Conservation (phyloP, 2,113 vertebrate species). For the Turdus rufiventris region DNA sequence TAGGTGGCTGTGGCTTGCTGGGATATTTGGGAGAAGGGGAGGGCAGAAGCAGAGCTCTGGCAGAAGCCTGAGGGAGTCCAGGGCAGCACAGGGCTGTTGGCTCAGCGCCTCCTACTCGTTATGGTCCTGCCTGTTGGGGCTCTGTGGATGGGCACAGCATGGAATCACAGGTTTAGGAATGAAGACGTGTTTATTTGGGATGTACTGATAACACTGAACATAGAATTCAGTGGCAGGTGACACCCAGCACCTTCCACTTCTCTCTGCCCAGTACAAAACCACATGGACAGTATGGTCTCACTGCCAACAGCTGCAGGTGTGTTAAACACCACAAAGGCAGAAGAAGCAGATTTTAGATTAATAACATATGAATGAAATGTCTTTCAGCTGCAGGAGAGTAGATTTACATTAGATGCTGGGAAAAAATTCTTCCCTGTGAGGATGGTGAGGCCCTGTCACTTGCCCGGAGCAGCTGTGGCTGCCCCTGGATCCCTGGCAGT, state of each 20-base stretch:
- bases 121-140: neutral
- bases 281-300: accelerated
- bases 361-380: neutral
- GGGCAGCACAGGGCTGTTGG: neutral
- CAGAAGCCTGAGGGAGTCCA: neutral
- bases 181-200: accelerated
- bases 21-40: neutral
- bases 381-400: neutral
- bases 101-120: neutral
- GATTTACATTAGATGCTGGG: neutral
- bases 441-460: neutral
- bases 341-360: neutral
- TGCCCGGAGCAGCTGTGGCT: neutral
- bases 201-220: no score
- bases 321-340: neutral
- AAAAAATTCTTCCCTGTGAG: neutral
- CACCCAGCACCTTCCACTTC: neutral
- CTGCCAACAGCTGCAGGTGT: neutral
- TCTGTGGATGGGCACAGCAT: neutral
- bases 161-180: neutral
- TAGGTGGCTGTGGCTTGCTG: neutral
- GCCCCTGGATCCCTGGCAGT: neutral
- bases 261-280: neutral
- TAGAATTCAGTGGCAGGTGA: neutral
- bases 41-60: neutral